Evolutionary conservation across 2,888 invertebrate species (phyloP).

Genomic region (Lagria hirta): DNA sequence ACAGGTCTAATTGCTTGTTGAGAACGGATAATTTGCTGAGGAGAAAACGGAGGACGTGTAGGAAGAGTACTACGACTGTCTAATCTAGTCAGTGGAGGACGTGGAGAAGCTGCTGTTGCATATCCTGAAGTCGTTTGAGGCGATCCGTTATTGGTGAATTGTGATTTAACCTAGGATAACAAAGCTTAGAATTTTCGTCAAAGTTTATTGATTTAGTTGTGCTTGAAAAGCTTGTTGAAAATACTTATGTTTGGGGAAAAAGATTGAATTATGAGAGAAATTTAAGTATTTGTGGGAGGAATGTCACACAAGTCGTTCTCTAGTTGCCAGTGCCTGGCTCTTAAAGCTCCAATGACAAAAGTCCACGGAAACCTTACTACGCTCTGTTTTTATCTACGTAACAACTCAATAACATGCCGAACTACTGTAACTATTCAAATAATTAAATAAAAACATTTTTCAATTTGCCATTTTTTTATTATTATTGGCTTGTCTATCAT

Average conservation of each 20-base stretch:
- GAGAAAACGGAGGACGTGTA: slow-evolving; percentile 43
- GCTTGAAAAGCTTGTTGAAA: slow-evolving; percentile 9
- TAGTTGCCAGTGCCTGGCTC: slow-evolving; percentile 38
- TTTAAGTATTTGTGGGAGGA: slow-evolving; percentile 30
- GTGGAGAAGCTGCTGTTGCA: slow-evolving; percentile 22
- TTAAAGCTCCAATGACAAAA: slow-evolving; percentile 33
- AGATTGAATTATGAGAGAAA: slow-evolving; percentile 28
- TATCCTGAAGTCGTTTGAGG: slow-evolving; percentile 27
- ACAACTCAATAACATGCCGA: slow-evolving; percentile 27
- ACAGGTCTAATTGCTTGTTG: slow-evolving; percentile 40
- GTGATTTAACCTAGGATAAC: slow-evolving; percentile 22
- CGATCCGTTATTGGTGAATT: slow-evolving; percentile 26
- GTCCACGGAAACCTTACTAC: slow-evolving; percentile 28
- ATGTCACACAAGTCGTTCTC: slow-evolving; percentile 30
- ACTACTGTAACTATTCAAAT: slow-evolving; percentile 12
- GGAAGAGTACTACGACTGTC: slow-evolving; percentile 54
- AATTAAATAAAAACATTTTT: too few relatives aligned
- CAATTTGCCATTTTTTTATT: too few relatives aligned
- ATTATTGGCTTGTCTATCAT: slow-evolving; percentile 4
- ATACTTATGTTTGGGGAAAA: slow-evolving; percentile 27
- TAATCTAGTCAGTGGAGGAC: slow-evolving; percentile 51
- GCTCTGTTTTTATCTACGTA: slow-evolving; percentile 17
- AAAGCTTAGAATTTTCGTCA: too few relatives aligned
- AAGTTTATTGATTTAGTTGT: slow-evolving; percentile 1
- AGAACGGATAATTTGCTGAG: slow-evolving; percentile 37